Base-by-base conservation (phyloP, 2,888 invertebrate genomes). In the Dryomyza anilis region DNA sequence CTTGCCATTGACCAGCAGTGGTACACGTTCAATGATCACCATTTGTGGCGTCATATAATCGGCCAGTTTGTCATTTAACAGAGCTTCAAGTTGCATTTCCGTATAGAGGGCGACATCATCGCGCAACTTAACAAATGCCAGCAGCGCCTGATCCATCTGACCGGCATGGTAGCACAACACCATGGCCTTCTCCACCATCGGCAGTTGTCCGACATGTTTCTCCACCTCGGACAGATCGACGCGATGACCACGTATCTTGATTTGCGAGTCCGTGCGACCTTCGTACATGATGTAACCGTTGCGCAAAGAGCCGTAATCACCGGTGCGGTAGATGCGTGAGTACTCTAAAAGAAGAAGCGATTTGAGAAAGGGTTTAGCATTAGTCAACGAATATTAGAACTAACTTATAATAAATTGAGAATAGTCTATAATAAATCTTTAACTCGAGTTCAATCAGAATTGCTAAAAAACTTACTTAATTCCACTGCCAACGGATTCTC, bases 211-310 rank as follows among this genome's bases (percentile, higher is more conserved):
- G 0, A 94, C 87, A 6, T 89, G 90, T 67, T 88, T 88, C 75
- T 95, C 94, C 1, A 96, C 90, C 84, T 96, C 95, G 2, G 89
- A 87, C 55, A 95, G 84, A 77, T 95, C 94, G 0, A 96, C 93
- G 10, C 95, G 85, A 76, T 95, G 93, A 0, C 96, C 96, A 48
- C 94, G 86, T 61, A 94, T 89, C 85, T 94, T 96, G 39, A 91
- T 87, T 80, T 95, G 95, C 0, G 93, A 91, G 82, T 95, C 94
- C 0, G 91, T 91, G 29, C 95, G 87, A 0, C 95, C 95, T 72
- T 94, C 92, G 76, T 89, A 94, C 64, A 89, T 82, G 25, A 95
- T 82, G 7, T 87, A 86, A 0, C 89, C 90, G 58, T 88, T 85
- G 64, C 75, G 76, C 0, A 93, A 84, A 14, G 88, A 86, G 0